Conservation (phyloP, 92 coral and sea anemone genomes). For the Meandrina meandrites region DNA sequence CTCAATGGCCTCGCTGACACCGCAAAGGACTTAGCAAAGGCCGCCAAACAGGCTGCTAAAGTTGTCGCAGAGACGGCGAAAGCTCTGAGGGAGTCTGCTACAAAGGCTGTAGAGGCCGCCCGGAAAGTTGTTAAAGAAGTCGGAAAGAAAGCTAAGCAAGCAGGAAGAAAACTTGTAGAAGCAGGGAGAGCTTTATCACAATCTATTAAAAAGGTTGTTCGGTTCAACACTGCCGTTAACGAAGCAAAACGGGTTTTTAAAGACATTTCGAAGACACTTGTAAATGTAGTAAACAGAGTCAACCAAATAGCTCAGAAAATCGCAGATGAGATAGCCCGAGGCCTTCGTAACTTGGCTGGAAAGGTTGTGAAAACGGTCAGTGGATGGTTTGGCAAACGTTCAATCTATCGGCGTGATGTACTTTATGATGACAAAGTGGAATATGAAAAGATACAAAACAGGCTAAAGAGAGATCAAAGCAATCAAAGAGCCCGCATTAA, state of each 20-base stretch:
- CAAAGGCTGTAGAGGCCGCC: slow-evolving; percentile 30
- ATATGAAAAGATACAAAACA: slow-evolving; percentile 9
- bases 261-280: slow-evolving; percentile 39
- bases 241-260: slow-evolving; percentile 39
- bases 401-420: slow-evolving; percentile 56
- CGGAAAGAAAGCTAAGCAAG: slow-evolving; percentile 20
- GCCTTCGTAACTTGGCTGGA: slow-evolving; percentile 61
- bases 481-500: slow-evolving; percentile 28
- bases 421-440: slow-evolving; percentile 9
- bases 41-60: slow-evolving; percentile 30
- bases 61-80: slow-evolving; percentile 24
- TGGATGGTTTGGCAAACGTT: slow-evolving; percentile 58
- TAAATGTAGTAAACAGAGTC: slow-evolving; percentile 12
- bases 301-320: slow-evolving; percentile 33
- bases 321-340: slow-evolving; percentile 51
- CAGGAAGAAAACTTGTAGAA: slow-evolving; percentile 19
- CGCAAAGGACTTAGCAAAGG: slow-evolving; percentile 36
- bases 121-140: slow-evolving; percentile 1
- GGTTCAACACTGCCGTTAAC: slow-evolving; percentile 38
- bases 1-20: slow-evolving; percentile 43
- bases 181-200: slow-evolving; percentile 34
- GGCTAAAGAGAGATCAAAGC: slow-evolving; percentile 38
- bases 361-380: slow-evolving; percentile 29
- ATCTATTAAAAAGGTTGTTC: slow-evolving; percentile 33
- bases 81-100: slow-evolving; percentile 18